Conservation (phyloP, 2,797 vertebrate species). For the Darevskia mixta region DNA sequence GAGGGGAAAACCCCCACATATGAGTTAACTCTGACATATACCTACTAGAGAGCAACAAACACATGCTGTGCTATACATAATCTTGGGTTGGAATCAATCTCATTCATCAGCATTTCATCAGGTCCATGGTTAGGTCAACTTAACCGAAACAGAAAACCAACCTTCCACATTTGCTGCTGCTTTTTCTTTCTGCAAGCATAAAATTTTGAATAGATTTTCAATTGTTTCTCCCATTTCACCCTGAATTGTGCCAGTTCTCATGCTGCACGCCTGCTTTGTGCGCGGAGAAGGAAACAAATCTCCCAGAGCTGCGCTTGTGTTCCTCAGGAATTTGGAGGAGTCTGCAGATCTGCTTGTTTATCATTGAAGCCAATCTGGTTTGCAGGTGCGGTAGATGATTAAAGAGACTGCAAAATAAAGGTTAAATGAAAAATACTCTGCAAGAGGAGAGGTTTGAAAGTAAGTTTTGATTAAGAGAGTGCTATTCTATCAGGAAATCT, state of each 20-base stretch:
- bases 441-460: neutral
- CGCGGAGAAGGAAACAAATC: neutral
- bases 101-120: neutral
- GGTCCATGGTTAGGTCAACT: neutral
- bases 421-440: constrained; percentile 22
- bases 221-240: neutral
- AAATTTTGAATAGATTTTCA: constrained; percentile 8
- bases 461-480: neutral
- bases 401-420: constrained; percentile 31
- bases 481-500: neutral
- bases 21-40: neutral
- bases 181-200: neutral
- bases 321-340: neutral
- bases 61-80: neutral
- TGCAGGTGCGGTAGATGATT: constrained; percentile 39
- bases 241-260: neutral
- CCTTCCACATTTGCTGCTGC: neutral
- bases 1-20: too few species aligned
- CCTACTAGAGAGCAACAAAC: neutral
- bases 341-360: neutral
- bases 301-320: neutral
- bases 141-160: neutral
- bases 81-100: neutral
- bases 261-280: neutral
- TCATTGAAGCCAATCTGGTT: neutral